These are phyloP conservation scores for Cotesia congregata DNA, from an alignment of 2,888 invertebrate species.

Conservation along the genomic window DNA sequence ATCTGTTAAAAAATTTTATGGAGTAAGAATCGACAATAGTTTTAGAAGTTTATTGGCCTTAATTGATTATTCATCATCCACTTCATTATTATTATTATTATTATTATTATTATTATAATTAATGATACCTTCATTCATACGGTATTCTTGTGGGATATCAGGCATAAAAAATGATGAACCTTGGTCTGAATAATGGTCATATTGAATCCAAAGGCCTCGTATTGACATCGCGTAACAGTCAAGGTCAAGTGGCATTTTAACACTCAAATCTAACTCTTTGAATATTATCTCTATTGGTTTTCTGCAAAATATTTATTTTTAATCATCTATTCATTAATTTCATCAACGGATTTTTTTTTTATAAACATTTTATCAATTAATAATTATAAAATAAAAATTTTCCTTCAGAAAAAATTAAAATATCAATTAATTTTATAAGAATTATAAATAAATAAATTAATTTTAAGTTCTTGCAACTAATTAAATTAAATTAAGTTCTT, in stretches of 20 bases:
- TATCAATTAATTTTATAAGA: no score
- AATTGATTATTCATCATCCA: neutral
- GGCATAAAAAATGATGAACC: constrained; percentile 66
- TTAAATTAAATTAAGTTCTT: no score
- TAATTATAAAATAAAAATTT: no score
- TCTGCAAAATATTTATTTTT: neutral
- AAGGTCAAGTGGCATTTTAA: constrained; percentile 74
- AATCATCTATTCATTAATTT: no score
- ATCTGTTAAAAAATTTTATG: constrained; percentile 64
- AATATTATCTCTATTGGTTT: constrained; percentile 73
- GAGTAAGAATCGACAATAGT: neutral
- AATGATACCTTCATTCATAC: constrained; percentile 47
- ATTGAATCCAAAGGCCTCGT: constrained; percentile 73
- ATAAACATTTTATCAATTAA: no score
- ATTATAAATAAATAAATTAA: no score
- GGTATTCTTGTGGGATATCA: constrained; percentile 60
- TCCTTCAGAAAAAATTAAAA: no score
- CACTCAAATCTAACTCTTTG: constrained; percentile 72
- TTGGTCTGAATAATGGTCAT: constrained; percentile 76
- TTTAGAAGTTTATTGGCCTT: neutral
- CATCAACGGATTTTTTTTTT: no score
- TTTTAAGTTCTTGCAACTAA: no score
- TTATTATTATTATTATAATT: neutral
- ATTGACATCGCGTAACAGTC: constrained; percentile 73
- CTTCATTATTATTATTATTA: neutral